These are phyloP conservation scores for Miniopterus natalensis DNA, from an alignment of 2,113 vertebrate genomes.

Conservation along the genomic window DNA sequence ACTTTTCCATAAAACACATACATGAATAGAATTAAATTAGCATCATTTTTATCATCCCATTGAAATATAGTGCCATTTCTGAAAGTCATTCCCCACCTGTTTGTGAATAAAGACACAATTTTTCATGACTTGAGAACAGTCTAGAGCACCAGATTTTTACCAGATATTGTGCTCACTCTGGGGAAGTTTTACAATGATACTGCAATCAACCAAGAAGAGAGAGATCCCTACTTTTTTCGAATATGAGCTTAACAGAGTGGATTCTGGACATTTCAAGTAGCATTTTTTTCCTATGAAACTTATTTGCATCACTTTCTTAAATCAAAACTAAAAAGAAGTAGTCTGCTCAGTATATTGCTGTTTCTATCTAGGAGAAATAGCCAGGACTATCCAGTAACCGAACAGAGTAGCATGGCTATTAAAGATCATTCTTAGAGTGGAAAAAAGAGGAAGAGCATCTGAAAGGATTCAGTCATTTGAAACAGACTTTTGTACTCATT, in stretches of 20 bases:
- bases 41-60: neutral
- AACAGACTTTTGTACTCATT: neutral
- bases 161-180: neutral
- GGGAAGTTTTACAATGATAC: neutral
- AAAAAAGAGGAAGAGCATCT: neutral
- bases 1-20: slow-evolving; percentile 34
- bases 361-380: neutral
- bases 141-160: neutral
- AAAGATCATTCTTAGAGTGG: neutral
- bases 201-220: neutral
- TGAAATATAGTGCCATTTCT: neutral
- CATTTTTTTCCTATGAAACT: neutral
- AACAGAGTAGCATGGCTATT: neutral
- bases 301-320: slow-evolving; percentile 31
- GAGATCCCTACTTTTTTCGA: neutral
- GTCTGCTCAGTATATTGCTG: neutral
- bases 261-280: neutral
- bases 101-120: neutral
- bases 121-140: slow-evolving; percentile 1
- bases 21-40: slow-evolving; percentile 25
- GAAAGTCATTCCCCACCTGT: neutral
- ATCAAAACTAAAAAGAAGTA: neutral
- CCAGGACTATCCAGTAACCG: neutral
- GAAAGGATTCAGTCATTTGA: neutral
- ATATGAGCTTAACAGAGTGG: neutral